Evolutionary conservation across 2,113 vertebrate species (phyloP).

Genomic region (Pseudorectes ferrugineus): DNA sequence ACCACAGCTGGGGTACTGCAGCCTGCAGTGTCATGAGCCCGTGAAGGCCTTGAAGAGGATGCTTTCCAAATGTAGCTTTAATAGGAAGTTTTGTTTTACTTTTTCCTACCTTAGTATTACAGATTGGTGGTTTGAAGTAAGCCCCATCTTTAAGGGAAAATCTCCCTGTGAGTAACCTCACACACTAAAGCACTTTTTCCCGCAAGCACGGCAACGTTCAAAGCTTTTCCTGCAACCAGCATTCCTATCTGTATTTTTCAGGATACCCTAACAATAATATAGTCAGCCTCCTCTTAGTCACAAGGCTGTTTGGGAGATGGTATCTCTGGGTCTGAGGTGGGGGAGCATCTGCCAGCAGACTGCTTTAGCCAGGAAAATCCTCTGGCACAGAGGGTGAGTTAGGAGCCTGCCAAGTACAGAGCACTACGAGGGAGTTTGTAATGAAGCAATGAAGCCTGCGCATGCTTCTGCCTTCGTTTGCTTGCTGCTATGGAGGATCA

Average conservation of each 20-base stretch:
- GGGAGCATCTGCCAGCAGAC: background rate
- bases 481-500: background rate
- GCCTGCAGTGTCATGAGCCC: background rate
- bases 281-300: slow-evolving; percentile 7
- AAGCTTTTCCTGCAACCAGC: background rate
- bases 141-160: background rate
- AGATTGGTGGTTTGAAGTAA: background rate
- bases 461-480: background rate
- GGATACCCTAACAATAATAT: background rate
- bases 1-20: background rate
- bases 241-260: background rate
- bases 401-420: background rate
- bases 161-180: background rate
- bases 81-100: background rate
- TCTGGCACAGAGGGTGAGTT: background rate
- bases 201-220: accelerated
- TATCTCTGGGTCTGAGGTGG: slow-evolving; percentile 5
- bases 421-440: background rate
- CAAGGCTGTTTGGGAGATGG: slow-evolving; percentile 12
- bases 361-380: slow-evolving; percentile 20
- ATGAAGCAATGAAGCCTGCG: background rate
- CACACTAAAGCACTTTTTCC: background rate
- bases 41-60: background rate
- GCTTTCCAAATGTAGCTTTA: background rate
- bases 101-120: background rate